phyloP scores from a whole-genome alignment of 2,888 invertebrate species.

The Drosophila planitibia region DNA sequence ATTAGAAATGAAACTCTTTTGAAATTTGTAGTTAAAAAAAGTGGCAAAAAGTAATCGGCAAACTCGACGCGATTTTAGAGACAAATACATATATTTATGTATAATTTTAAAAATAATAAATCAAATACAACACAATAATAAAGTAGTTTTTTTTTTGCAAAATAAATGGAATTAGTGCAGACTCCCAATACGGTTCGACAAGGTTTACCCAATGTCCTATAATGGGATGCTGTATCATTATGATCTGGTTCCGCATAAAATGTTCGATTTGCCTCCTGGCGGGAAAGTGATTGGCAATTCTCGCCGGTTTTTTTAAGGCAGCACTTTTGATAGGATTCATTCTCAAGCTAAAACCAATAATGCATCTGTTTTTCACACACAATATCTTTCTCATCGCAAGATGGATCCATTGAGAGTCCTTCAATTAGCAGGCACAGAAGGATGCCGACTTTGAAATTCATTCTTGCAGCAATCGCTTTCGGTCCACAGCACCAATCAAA shows the following conservation, averaged over 20 bases:
- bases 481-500: neutral
- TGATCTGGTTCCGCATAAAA: neutral
- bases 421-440: neutral
- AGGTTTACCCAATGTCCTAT: no score
- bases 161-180: no score
- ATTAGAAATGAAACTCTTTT: no score
- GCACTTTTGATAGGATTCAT: neutral
- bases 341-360: slow-evolving; percentile 1
- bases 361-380: accelerated
- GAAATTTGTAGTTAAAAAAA: no score
- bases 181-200: no score
- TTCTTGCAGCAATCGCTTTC: neutral
- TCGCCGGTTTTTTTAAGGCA: accelerated
- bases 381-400: neutral
- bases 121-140: no score
- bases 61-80: no score
- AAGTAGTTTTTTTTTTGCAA: no score
- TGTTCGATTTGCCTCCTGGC: neutral
- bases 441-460: neutral
- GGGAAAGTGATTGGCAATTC: neutral
- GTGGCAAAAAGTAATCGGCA: no score
- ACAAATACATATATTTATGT: no score
- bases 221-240: no score
- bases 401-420: neutral
- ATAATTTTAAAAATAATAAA: no score